These are phyloP conservation scores for Brachirus orientalis DNA, from an alignment of 2,113 vertebrate species.

Conservation along the genomic window DNA sequence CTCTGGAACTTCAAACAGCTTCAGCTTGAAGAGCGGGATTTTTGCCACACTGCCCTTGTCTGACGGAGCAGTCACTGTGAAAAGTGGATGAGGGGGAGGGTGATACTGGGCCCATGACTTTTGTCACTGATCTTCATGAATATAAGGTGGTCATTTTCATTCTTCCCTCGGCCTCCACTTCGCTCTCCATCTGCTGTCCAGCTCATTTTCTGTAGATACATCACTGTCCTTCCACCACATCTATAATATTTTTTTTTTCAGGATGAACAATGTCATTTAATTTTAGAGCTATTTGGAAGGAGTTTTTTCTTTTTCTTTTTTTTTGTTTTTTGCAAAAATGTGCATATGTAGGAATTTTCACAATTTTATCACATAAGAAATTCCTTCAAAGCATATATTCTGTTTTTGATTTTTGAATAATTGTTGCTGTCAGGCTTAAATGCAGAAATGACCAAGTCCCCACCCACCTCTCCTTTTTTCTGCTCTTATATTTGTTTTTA, in stretches of 20 bases:
- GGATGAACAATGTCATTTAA: constrained; percentile 51
- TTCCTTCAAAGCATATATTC: constrained; percentile 45
- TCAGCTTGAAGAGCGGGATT: constrained; percentile 32
- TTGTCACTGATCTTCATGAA: constrained; percentile 39
- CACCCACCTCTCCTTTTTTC: background rate
- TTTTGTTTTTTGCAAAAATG: constrained; percentile 13
- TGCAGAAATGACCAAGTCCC: constrained; percentile 16
- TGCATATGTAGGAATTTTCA: constrained; percentile 51
- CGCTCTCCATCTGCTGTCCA: constrained; percentile 11
- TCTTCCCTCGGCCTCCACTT: constrained; percentile 21
- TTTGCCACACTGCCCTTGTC: constrained; percentile 42
- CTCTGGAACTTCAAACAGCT: constrained; percentile 7
- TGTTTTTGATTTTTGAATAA: constrained; percentile 54
- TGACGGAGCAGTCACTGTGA: constrained; percentile 55
- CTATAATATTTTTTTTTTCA: constrained; percentile 48
- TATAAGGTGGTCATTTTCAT: constrained; percentile 26
- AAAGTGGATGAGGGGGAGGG: constrained; percentile 27
- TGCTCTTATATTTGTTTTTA: constrained; percentile 40
- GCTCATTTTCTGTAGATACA: constrained; percentile 44
- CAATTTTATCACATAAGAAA: constrained; percentile 41
- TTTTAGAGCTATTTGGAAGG: constrained; percentile 51
- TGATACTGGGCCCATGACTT: constrained; percentile 59
- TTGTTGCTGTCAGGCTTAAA: constrained; percentile 48
- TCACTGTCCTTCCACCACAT: constrained; percentile 12
- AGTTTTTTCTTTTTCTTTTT: background rate